A percentile compares a stretch with the other conserved stretches of the same genome.
These are phyloP conservation scores for Ellobius talpinus DNA, from an alignment of 2,113 vertebrate species.

Conservation along the genomic window DNA sequence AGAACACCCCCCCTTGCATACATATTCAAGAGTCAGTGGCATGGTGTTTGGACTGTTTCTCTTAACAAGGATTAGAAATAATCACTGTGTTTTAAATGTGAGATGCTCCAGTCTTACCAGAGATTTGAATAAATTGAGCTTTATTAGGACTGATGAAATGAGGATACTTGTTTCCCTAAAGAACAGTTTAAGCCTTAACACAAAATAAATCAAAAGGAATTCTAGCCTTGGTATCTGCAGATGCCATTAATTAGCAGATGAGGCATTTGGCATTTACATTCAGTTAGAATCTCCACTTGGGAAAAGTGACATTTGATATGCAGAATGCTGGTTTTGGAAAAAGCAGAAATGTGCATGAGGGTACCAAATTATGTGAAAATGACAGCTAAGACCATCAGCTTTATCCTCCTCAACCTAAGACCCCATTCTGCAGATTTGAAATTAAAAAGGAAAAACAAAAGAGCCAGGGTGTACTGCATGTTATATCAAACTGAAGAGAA, in stretches of 20 bases:
- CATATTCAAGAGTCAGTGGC: neutral
- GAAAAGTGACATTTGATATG: constrained; percentile 12
- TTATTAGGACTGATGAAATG: constrained; percentile 72
- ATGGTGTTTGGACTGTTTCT: constrained; percentile 9
- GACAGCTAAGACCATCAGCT: neutral
- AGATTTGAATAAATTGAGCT: constrained; percentile 72
- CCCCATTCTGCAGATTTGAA: neutral
- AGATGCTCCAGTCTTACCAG: constrained; percentile 64
- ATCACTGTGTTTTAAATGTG: constrained; percentile 63
- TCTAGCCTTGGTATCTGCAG: constrained; percentile 52
- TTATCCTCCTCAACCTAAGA: neutral
- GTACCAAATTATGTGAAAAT: neutral
- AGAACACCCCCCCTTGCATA: neutral
- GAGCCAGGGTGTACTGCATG: neutral
- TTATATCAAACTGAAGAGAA: neutral
- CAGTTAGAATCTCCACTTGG: constrained; percentile 28
- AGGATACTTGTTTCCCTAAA: constrained; percentile 62
- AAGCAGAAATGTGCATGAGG: neutral
- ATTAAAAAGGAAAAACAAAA: neutral
- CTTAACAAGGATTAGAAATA: constrained; percentile 64
- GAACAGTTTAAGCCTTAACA: constrained; percentile 69
- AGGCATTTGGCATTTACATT: constrained; percentile 56
- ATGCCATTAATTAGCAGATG: constrained; percentile 71
- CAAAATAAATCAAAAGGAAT: constrained; percentile 74
- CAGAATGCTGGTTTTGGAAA: neutral